Percentiles rank a stretch among this genome's conserved stretches.
Evolutionary conservation across 2,888 invertebrate genomes (phyloP).

Genomic region (Dorcus hopei): DNA sequence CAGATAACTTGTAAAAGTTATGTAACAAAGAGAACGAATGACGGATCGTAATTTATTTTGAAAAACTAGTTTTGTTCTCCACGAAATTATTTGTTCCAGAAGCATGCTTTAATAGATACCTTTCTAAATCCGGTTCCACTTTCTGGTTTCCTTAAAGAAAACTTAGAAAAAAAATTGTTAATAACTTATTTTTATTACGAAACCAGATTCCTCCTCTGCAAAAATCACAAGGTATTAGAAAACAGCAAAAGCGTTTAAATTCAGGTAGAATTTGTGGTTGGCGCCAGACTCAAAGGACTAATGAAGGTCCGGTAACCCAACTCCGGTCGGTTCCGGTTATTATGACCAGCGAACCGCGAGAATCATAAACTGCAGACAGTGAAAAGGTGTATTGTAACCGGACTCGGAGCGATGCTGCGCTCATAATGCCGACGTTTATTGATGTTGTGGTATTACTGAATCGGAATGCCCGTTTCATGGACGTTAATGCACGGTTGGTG

Average conservation of each 20-base stretch:
- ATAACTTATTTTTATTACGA: too few relatives aligned
- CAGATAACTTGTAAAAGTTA: too few relatives aligned
- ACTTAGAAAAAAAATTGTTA: too few relatives aligned
- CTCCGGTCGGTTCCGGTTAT: constrained; percentile 44
- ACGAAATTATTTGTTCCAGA: too few relatives aligned
- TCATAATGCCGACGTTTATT: constrained; percentile 35
- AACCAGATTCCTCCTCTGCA: too few relatives aligned
- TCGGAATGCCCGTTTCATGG: not conserved
- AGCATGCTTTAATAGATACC: too few relatives aligned
- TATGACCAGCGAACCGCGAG: constrained; percentile 37
- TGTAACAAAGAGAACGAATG: too few relatives aligned
- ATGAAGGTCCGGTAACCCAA: constrained; percentile 37
- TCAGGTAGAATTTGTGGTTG: constrained; percentile 27
- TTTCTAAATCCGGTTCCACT: too few relatives aligned
- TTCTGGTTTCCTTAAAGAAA: too few relatives aligned
- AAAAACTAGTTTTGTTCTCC: too few relatives aligned
- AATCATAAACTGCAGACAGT: constrained; percentile 39
- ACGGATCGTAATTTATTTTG: too few relatives aligned
- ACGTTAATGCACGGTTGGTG: not conserved
- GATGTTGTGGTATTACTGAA: constrained; percentile 15
- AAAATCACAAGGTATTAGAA: too few relatives aligned
- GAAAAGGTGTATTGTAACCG: constrained; percentile 37
- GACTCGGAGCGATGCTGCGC: constrained; percentile 36
- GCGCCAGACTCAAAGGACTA: constrained; percentile 38
- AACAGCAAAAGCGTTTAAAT: not conserved